phyloP scores from a whole-genome alignment of 2,113 vertebrate species.

The Phalacrocorax pelagicus region DNA sequence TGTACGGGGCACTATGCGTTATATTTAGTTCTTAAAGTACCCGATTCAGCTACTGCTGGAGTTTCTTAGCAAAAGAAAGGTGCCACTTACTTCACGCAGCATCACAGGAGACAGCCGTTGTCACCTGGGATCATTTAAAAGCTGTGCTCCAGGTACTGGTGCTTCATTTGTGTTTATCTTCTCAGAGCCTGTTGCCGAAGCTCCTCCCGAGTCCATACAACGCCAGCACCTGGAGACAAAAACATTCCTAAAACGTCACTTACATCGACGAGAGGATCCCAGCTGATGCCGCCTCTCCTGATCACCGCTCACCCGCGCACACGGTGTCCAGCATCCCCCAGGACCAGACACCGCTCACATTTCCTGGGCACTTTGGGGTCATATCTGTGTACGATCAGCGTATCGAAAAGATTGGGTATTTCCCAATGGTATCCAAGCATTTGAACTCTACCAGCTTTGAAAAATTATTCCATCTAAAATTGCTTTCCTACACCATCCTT shows the following conservation, averaged over 20 bases:
- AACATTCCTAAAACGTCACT: neutral
- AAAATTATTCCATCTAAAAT: neutral
- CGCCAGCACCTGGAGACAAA: no score
- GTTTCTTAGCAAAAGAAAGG: neutral
- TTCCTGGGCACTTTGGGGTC: no score
- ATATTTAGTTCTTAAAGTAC: neutral
- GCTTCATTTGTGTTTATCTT: neutral
- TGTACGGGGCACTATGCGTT: rapidly evolving
- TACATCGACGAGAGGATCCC: rapidly evolving
- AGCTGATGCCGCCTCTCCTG: rapidly evolving
- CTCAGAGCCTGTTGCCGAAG: neutral
- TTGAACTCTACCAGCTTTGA: neutral
- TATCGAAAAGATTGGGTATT: rapidly evolving
- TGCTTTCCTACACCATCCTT: no score
- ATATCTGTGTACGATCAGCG: rapidly evolving
- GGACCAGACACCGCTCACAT: rapidly evolving
- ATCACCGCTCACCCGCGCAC: rapidly evolving
- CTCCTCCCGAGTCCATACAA: neutral
- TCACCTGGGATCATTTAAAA: neutral
- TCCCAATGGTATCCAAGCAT: neutral
- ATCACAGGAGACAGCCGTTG: rapidly evolving
- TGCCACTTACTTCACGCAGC: rapidly evolving
- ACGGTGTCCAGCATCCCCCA: neutral
- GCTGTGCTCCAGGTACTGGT: neutral
- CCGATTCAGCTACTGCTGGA: neutral